Base-by-base conservation (phyloP, 2,797 vertebrate species). In the Rhinoraja longicauda region DNA sequence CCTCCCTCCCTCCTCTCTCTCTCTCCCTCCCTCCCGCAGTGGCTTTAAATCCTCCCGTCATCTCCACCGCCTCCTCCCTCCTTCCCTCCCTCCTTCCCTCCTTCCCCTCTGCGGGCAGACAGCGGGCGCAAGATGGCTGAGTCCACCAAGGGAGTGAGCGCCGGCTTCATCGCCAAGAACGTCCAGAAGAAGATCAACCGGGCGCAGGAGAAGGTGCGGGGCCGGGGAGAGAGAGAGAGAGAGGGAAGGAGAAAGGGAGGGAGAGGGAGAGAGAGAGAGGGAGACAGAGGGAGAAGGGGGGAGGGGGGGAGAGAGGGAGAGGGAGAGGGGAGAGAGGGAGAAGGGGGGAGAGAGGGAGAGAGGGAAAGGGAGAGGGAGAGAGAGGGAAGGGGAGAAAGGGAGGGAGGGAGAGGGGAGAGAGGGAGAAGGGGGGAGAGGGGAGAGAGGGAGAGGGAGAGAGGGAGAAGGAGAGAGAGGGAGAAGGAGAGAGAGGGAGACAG, bases 161-260 rank as follows among this genome's bases (percentile, higher is more conserved):
- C 98, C 3, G 99, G 99, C 93, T 99, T 98, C 94, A 97, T 99
- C 93, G 99, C 98, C 84, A 99, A 98, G 95, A 99, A 99, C 93
- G 97, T 99, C 32, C 98, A 99, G 97, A 99, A 99, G 95, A 99
- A 99, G 94, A 96, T 99, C 36, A 99, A 98, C 70, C 96, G 99
- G 93, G 99, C 99, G 13, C 99, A 99, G 93, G 99, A 99, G 95
- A 99, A 99, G 98, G 99, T 99, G 95, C 96, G 95, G 94, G 7
- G 82, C 19, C 7, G 15, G 9, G 8, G 86, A 0, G n/a, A n/a
- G n/a, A n/a, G n/a, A n/a, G n/a, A n/a, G 15, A 39, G 21, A 21
- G 13, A 8, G 77, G 7, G 4, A 12, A 2, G 62, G n/a, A n/a
- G n/a, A n/a, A n/a, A 3, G 7, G 19, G 4, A 4, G 17, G 17